phyloP scores from a whole-genome alignment of 2,797 vertebrate species.

The Knipowitschia caucasica region DNA sequence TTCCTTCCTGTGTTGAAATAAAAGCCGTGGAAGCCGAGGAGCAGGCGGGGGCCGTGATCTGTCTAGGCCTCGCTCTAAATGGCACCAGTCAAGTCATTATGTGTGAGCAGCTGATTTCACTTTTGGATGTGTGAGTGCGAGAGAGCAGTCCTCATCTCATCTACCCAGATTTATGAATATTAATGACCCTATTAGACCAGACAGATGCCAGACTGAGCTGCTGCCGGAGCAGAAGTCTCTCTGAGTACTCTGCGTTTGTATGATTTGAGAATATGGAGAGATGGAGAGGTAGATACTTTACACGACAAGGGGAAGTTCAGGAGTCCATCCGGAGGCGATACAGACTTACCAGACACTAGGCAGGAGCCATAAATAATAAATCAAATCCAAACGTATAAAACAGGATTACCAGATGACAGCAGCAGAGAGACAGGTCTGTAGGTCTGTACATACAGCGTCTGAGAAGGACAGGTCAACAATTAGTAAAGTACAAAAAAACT shows the following conservation, averaged over 20 bases:
- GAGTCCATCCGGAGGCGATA: too few relatives aligned
- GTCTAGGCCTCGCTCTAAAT: constrained; percentile 40
- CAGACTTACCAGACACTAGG: too few relatives aligned
- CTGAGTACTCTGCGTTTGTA: constrained; percentile 54
- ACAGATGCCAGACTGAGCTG: constrained; percentile 51
- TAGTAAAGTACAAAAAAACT: too few relatives aligned
- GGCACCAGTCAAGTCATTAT: constrained; percentile 64
- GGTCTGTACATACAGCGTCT: too few relatives aligned
- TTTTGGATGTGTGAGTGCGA: constrained; percentile 27
- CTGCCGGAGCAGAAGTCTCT: too few relatives aligned
- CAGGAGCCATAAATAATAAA: too few relatives aligned
- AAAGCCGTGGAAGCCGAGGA: neutral
- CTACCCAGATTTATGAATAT: constrained; percentile 64
- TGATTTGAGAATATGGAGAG: constrained; percentile 45
- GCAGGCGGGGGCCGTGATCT: constrained; percentile 24
- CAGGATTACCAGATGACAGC: too few relatives aligned
- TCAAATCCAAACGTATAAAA: too few relatives aligned
- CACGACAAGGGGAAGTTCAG: too few relatives aligned
- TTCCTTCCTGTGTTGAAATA: constrained; percentile 5
- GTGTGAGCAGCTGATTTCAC: constrained; percentile 61
- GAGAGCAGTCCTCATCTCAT: constrained; percentile 51
- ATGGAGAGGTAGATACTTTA: too few relatives aligned
- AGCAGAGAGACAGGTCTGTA: too few relatives aligned
- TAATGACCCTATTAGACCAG: constrained; percentile 63
- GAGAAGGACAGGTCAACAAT: too few relatives aligned